Evolutionary conservation across 2,888 invertebrate genomes (phyloP).

Genomic region (Amphipoea lucens): DNA sequence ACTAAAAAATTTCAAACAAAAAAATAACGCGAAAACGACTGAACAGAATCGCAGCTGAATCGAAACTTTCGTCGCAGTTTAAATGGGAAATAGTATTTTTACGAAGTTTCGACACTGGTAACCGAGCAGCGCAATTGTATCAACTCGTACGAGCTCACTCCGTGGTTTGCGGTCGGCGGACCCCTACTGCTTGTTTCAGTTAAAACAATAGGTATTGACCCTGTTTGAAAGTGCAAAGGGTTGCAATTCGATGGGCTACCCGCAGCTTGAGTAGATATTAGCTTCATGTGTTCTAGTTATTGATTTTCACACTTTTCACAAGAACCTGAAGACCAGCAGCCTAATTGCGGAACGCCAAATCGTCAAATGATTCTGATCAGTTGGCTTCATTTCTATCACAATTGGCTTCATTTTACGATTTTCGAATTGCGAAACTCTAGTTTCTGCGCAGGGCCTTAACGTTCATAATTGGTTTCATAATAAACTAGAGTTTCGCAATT

Average conservation of each 20-base stretch:
- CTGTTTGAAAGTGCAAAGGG: neutral
- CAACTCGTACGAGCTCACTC: constrained; percentile 63
- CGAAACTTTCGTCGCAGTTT: constrained; percentile 60
- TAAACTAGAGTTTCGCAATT: too few species aligned
- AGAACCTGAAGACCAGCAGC: too few species aligned
- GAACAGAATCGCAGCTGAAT: constrained; percentile 43
- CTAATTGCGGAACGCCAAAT: too few species aligned
- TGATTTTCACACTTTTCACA: neutral
- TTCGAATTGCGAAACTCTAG: too few species aligned
- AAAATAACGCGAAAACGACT: neutral
- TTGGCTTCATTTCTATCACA: too few species aligned
- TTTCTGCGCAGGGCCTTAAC: too few species aligned
- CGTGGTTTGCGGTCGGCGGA: constrained; percentile 61
- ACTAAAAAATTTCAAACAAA: neutral
- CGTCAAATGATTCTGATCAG: too few species aligned
- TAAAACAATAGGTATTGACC: constrained; percentile 30
- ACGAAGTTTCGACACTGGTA: constrained; percentile 64
- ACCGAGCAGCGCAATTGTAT: constrained; percentile 65
- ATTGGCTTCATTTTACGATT: too few species aligned
- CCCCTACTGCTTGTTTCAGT: constrained; percentile 53
- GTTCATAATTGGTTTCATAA: too few species aligned
- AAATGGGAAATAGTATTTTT: constrained; percentile 68
- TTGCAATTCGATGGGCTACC: neutral
- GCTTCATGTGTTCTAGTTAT: neutral
- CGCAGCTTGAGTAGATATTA: neutral